Evolutionary conservation across 2,797 vertebrate genomes (phyloP), one percentile per base, ranked within the genome.

Genomic region (Bryconaethiops microstoma): DNA sequence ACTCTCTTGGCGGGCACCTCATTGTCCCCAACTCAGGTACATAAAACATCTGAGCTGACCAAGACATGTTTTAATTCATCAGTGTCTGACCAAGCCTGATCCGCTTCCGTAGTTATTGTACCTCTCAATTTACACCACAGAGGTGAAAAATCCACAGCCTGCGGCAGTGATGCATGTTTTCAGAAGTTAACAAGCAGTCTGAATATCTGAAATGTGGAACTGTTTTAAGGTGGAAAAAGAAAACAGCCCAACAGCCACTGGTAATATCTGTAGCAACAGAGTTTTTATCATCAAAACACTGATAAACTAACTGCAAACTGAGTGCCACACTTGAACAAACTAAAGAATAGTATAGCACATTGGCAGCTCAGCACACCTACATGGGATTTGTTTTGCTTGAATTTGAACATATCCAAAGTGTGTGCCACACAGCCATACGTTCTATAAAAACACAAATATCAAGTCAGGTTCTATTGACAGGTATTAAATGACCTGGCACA

Each of bases 1-100:
- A 97, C 88, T 97, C 97, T 5, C 95, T 98, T 48, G 98, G 98
- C 4, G 98, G 98, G 0, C 97, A 98, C 76, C 96, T 99, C 23
- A 96, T 98, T 74, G 95, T 99, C 75, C 97, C 97, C 64, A 97
- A 96, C 91, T 98, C 98, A 95, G 98, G 98, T 98, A 91, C 23
- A 83, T 71, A 1, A 23, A 52, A 25, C 13, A 35, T 63, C 10
- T 40, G 39, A 10, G 12, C 5, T 16, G 12, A 21, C 19, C 2
- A 39, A 10, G 35, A 6, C 5, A 9, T 65, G 13, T 12, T 13
- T 35, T 29, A 63, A 14, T 39, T 29, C 29, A 64, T 64, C 10
- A 29, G 10, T 62, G 59, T 25, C 12, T 62, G 59, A 10, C 23
- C 10, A 62, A 5, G 25, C 6, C 23, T 23, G 4, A 12, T 57